Conservation (phyloP, 2,113 vertebrate genomes). For the Amphiprion percula region DNA sequence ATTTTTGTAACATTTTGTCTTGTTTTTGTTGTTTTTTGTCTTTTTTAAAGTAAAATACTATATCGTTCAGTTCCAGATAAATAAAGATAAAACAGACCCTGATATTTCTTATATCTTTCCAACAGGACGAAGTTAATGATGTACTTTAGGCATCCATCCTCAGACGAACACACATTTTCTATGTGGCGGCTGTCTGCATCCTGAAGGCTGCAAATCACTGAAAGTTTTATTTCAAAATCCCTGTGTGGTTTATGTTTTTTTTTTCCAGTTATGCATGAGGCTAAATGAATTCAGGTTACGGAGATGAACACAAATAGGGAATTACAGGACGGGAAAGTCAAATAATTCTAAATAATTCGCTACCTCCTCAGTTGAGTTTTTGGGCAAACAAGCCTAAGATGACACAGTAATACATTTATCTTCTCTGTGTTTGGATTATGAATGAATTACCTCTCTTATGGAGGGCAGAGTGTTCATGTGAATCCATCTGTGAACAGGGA, state of each 20-base stretch:
- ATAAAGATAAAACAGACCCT: neutral
- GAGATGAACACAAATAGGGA: neutral
- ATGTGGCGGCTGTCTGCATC: neutral
- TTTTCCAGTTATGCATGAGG: neutral
- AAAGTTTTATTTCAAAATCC: neutral
- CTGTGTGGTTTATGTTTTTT: neutral
- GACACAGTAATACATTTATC: neutral
- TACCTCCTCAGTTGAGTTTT: neutral
- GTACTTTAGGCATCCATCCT: neutral
- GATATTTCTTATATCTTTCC: no score
- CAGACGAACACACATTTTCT: neutral
- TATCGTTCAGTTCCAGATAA: neutral
- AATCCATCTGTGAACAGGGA: neutral
- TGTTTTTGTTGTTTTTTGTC: no score
- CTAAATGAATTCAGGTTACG: neutral
- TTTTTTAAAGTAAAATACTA: no score
- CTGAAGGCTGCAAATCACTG: neutral
- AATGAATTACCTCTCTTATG: neutral
- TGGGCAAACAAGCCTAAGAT: neutral
- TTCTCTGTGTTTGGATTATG: neutral
- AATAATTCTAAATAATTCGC: neutral
- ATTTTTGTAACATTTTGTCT: no score
- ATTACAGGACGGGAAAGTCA: neutral
- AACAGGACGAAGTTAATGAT: neutral
- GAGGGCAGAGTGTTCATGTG: neutral